phyloP scores from a whole-genome alignment of 2,797 vertebrate genomes.

The Anguilla pacifica region DNA sequence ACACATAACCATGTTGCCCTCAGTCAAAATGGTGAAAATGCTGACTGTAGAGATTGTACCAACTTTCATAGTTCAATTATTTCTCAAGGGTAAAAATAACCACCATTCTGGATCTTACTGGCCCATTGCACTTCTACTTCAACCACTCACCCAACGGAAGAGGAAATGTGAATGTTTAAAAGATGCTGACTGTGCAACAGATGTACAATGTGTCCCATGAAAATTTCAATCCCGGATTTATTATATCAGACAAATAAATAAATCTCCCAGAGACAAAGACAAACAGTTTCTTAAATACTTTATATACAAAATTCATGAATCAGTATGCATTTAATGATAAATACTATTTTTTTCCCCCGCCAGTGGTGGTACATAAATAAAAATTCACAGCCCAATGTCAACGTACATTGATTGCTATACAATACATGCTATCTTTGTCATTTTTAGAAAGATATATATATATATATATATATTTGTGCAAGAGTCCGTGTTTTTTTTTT shows the following conservation, averaged over 20 bases:
- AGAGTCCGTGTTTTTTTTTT: slow-evolving; percentile 48
- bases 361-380: slow-evolving; percentile 58
- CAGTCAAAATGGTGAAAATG: not conserved
- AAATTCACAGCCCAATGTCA: slow-evolving; percentile 54
- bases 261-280: not conserved
- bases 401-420: slow-evolving; percentile 47
- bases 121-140: not conserved
- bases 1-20: not conserved
- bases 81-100: not conserved
- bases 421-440: slow-evolving; percentile 53
- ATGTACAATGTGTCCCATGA: not conserved
- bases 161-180: not conserved
- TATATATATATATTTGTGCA: slow-evolving; percentile 46
- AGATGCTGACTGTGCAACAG: not conserved
- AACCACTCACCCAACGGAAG: not conserved
- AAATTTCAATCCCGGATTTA: not conserved
- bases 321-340: slow-evolving; percentile 57
- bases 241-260: slow-evolving; percentile 15
- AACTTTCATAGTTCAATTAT: not conserved
- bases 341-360: slow-evolving; percentile 40
- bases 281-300: slow-evolving; percentile 58
- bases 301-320: slow-evolving; percentile 66
- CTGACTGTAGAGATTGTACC: not conserved
- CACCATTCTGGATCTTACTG: not conserved
- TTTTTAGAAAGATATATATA: slow-evolving; percentile 38